Conservation (phyloP, 2,888 invertebrate species). For the Mimas tiliae region DNA sequence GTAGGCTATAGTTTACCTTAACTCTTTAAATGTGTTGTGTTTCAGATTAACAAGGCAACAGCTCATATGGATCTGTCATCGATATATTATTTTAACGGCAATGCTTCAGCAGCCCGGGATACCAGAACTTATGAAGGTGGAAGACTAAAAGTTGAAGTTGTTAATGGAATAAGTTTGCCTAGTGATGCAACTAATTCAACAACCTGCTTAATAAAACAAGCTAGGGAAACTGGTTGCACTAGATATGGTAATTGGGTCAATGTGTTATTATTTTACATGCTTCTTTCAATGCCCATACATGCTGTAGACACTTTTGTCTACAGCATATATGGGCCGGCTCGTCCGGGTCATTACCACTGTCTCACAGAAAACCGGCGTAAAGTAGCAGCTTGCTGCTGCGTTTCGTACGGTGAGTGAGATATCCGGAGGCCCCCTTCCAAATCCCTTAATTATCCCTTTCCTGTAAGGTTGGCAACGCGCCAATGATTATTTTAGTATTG, state of each 20-base stretch:
- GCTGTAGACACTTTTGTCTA: too few relatives aligned
- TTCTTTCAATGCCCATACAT: too few relatives aligned
- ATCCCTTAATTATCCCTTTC: too few relatives aligned
- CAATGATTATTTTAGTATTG: too few relatives aligned
- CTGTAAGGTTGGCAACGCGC: too few relatives aligned
- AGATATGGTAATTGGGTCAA: slow-evolving; percentile 35
- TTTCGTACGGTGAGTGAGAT: background rate
- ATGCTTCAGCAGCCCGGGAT: background rate
- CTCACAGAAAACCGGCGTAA: too few relatives aligned
- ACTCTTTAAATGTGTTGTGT: background rate
- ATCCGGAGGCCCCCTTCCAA: too few relatives aligned
- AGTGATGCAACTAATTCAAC: slow-evolving; percentile 17
- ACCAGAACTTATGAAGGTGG: slow-evolving; percentile 30
- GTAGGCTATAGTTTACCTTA: too few relatives aligned
- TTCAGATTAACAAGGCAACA: slow-evolving; percentile 31
- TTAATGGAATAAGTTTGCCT: slow-evolving; percentile 32
- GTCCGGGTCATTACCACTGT: too few relatives aligned
- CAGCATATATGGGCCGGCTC: too few relatives aligned
- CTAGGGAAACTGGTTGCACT: slow-evolving; percentile 37
- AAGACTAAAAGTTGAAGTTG: slow-evolving; percentile 29
- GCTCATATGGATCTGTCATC: slow-evolving; percentile 39
- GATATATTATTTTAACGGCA: slow-evolving; percentile 35
- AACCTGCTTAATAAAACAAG: slow-evolving; percentile 27
- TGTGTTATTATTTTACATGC: too few relatives aligned
- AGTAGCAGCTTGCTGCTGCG: too few relatives aligned